Base-by-base conservation (phyloP, 2,888 invertebrate species). In the Apamea sordens region DNA sequence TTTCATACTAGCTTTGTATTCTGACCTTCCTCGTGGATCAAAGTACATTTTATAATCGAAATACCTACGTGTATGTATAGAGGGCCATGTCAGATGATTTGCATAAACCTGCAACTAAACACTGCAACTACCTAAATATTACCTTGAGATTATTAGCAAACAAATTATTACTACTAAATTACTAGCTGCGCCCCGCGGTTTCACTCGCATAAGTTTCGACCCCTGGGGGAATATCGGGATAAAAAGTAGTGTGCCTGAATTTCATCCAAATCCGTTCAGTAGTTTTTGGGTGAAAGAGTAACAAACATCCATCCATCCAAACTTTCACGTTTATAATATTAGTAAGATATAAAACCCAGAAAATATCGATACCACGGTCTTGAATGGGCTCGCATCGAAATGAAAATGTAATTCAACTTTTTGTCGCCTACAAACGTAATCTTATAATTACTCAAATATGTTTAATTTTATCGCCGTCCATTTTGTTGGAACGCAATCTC, bases 401-500 rank as follows among this genome's bases (percentile, higher is more conserved):
- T 74, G 1, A 50, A 76, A 76, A 28, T 44, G 15, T 53, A 18
- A 13, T 13, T 64, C 10, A 69, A 11, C 0, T 68, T 32, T 28
- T 10, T 32, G 61, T 44, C 24, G 32, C 56, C 7, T 50, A 11
- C 53, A 24, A 56, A 28, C 18, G 28, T 74, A 53, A 44, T 71
- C 28, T 24, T 6, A 32, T 32, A 78, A 82, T 47, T 68, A 72
- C 53, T 71, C 21, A 18, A 83, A 73, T 67, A 67, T 64, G 21
- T 41, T 70, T 59, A 64, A 77, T 74, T 83, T 74, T 50, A 83
- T n/a, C 24, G 36, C 32, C 32, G 21, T 69, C 44, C 41, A 73
- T 79, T 85, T 77, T 56, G 63, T 84, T 64, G n/a, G 69, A 61
- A 83, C 18, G 70, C n/a, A 63, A 78, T 70, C 71, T 76, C 15